Conservation (phyloP, 2,888 invertebrate genomes). For the Drosophila bunnanda region DNA sequence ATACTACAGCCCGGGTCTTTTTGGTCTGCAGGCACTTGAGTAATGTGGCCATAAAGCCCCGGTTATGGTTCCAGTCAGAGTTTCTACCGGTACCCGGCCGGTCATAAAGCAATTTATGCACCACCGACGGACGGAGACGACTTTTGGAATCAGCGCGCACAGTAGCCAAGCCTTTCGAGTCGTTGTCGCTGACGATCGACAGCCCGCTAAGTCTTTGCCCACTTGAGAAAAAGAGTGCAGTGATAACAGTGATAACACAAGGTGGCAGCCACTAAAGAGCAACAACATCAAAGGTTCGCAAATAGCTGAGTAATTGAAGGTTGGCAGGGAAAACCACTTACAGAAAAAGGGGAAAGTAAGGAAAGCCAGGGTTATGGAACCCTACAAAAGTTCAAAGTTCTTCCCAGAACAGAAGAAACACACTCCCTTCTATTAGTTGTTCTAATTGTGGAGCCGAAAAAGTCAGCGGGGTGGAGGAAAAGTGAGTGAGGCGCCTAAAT, state of each 20-base stretch:
- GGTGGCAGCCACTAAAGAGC: not conserved
- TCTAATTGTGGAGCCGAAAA: slow-evolving; percentile 43
- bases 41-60: slow-evolving; percentile 77
- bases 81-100: slow-evolving; percentile 16
- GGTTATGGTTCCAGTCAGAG: slow-evolving; percentile 22
- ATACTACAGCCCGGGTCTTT: not conserved
- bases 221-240: slow-evolving; percentile 72
- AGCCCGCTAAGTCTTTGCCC: slow-evolving; percentile 35
- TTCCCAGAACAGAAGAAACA: not conserved
- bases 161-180: slow-evolving; percentile 59
- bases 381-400: slow-evolving; percentile 17
- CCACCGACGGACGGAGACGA: slow-evolving; percentile 52
- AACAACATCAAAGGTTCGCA: slow-evolving; percentile 24
- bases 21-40: slow-evolving; percentile 71
- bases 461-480: slow-evolving; percentile 25
- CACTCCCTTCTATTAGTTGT: slow-evolving; percentile 60
- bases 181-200: slow-evolving; percentile 32
- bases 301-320: slow-evolving; percentile 8
- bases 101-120: slow-evolving; percentile 80
- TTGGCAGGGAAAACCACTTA: not conserved
- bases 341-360: slow-evolving; percentile 2
- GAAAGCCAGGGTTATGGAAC: not conserved
- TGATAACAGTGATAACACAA: slow-evolving; percentile 59
- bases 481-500: slow-evolving; percentile 72
- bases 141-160: slow-evolving; percentile 79